Conservation (phyloP, 2,888 invertebrate species). For the Exocentrus adspersus region DNA sequence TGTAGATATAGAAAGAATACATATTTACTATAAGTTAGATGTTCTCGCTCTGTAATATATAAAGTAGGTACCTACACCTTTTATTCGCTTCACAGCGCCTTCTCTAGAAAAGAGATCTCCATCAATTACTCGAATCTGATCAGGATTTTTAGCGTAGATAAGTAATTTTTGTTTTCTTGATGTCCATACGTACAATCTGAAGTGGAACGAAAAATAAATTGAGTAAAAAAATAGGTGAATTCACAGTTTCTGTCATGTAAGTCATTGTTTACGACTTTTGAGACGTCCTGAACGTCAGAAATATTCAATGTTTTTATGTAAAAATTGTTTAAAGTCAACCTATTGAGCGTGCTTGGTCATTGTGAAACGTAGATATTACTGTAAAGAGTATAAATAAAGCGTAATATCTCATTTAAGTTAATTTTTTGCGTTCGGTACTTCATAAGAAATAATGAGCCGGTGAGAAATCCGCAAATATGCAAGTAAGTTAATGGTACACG, state of each 20-base stretch:
- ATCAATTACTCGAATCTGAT: conserved; percentile 24
- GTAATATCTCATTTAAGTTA: conserved; percentile 30
- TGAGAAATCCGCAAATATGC: conserved; percentile 41
- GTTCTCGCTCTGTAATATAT: conserved; percentile 35
- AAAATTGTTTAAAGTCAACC: background rate
- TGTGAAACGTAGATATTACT: background rate
- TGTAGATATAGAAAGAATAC: conserved; percentile 40
- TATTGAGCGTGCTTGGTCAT: background rate
- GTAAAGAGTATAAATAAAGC: conserved; percentile 6
- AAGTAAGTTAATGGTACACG: conserved; percentile 33
- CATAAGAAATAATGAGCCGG: conserved; percentile 38
- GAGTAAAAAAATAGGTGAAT: too few species aligned
- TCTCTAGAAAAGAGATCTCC: conserved; percentile 22
- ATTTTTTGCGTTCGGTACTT: conserved; percentile 22
- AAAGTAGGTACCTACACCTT: conserved; percentile 6
- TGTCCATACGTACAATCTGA: background rate
- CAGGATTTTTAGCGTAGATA: conserved; percentile 12
- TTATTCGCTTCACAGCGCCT: conserved; percentile 1
- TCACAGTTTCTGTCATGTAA: too few species aligned
- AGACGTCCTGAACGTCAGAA: too few species aligned
- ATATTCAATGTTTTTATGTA: background rate
- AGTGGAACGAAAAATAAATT: too few species aligned
- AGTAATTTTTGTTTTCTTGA: conserved; percentile 20
- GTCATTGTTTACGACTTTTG: too few species aligned
- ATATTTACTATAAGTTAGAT: conserved; percentile 32